Base-by-base conservation (phyloP, 2,113 vertebrate species). In the Junco hyemalis region DNA sequence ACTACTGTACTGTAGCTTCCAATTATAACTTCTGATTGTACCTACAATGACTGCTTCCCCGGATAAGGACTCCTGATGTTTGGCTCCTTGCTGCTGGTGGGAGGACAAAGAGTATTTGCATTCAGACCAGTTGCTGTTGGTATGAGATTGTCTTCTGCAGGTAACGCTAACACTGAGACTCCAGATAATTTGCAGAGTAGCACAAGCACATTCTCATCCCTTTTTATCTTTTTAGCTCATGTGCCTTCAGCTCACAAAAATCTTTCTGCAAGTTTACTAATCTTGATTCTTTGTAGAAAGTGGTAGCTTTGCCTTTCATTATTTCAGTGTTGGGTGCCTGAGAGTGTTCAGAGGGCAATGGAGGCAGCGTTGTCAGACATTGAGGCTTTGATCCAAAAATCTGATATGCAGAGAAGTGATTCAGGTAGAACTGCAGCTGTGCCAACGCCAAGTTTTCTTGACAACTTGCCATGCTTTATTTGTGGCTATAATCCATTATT, bases 351-450 rank as follows among this genome's bases (percentile, higher is more conserved):
- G 35, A 47, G 33, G 47, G 15, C 4, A 26, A 11, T 2, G 44
- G 61, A 68, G 81, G 31, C 1, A 35, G 9, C 0, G 0, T 8
- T 1, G 1, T 31, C n/a, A n/a, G 16, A 29, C 5, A 9, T 9
- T 1, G 36, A 63, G 35, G 8, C 1, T 40, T 40, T 53, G 28
- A 38, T 77, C 13, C 40, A 85, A 74, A 71, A 82, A 64, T 29
- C 14, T 21, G 5, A 47, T 56, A 6, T 8, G 45, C 18, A 65
- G 93, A 56, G 31, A 68, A 85, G 44, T 42, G 53, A 60, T 48
- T n/a, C 0, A 0, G 22, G 36, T 82, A 24, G 60, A 91, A 61
- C 14, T 47, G 23, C 31, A 89, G 44, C 16, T 78, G 19, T 60
- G 56, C 65, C 51, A 51, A 40, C 29, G 77, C 35, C 42, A 38